Evolutionary conservation across 1,140 invertebrate genomes (phyloP).

Genomic region (Temnothorax longispinosus): DNA sequence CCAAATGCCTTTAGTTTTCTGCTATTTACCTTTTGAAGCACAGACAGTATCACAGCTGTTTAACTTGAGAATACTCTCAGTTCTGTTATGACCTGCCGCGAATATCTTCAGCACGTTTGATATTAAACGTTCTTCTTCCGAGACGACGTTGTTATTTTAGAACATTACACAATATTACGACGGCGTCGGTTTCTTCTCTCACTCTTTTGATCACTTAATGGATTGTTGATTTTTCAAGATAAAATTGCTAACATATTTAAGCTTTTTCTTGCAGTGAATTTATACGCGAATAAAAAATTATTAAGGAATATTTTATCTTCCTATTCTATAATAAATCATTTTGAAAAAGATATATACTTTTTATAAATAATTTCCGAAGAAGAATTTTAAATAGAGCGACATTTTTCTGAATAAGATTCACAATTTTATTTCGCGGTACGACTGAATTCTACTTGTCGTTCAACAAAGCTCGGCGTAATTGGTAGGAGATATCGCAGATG

Average conservation of each 20-base stretch:
- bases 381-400: not conserved
- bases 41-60: constrained; percentile 13
- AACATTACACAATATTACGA: constrained; percentile 35
- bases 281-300: not conserved
- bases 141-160: constrained; percentile 33
- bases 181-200: not conserved
- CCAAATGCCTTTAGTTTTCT: not conserved
- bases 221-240: constrained; percentile 28
- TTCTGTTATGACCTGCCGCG: not conserved
- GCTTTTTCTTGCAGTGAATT: too few relatives aligned
- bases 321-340: not conserved
- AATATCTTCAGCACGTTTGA: constrained; percentile 14
- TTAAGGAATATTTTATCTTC: not conserved
- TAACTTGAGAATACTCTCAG: constrained; percentile 14
- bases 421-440: not conserved
- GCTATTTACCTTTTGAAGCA: constrained; percentile 20
- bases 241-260: not conserved
- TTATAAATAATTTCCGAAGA: constrained; percentile 1
- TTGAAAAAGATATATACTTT: not conserved
- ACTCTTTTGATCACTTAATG: not conserved
- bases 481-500: constrained; percentile 21
- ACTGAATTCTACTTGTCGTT: constrained; percentile 14
- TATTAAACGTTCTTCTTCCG: constrained; percentile 7
- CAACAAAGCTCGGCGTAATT: constrained; percentile 28
- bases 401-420: not conserved